Conservation (phyloP, 2,888 invertebrate genomes). For the Allacma fusca region DNA sequence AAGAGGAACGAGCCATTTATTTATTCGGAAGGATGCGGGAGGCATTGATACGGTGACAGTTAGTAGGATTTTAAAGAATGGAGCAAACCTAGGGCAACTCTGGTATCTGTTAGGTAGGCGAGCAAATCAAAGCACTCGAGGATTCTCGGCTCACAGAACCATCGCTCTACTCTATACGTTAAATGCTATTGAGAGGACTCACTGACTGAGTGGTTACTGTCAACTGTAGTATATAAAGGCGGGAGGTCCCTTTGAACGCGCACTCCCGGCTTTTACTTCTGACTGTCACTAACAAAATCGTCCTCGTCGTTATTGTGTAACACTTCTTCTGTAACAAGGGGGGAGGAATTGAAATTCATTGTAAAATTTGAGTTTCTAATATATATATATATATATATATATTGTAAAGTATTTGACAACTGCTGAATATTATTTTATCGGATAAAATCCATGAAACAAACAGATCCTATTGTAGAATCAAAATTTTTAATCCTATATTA, state of each 20-base stretch:
- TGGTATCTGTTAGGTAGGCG: slow-evolving; percentile 14
- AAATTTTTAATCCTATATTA: too few relatives aligned
- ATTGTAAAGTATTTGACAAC: too few relatives aligned
- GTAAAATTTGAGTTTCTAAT: too few relatives aligned
- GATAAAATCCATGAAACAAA: too few relatives aligned
- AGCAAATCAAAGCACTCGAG: slow-evolving; percentile 37
- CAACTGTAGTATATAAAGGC: slow-evolving; percentile 36
- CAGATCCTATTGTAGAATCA: too few relatives aligned
- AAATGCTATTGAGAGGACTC: neutral
- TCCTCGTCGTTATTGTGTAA: neutral
- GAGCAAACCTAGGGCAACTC: slow-evolving; percentile 14
- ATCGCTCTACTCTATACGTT: neutral
- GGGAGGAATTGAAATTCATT: neutral
- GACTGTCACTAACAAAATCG: slow-evolving; percentile 23
- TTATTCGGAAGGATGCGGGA: slow-evolving; percentile 1
- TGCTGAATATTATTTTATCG: too few relatives aligned
- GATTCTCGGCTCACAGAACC: slow-evolving; percentile 10
- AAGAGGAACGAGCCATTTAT: neutral
- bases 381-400: too few relatives aligned
- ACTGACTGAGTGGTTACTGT: too few relatives aligned
- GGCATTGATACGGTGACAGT: neutral
- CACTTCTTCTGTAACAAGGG: neutral
- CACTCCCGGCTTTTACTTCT: slow-evolving; percentile 36
- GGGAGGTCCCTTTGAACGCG: slow-evolving; percentile 27
- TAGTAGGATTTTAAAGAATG: neutral